Evolutionary conservation across 2,888 invertebrate species (phyloP).

Genomic region (Brenthis daphne): DNA sequence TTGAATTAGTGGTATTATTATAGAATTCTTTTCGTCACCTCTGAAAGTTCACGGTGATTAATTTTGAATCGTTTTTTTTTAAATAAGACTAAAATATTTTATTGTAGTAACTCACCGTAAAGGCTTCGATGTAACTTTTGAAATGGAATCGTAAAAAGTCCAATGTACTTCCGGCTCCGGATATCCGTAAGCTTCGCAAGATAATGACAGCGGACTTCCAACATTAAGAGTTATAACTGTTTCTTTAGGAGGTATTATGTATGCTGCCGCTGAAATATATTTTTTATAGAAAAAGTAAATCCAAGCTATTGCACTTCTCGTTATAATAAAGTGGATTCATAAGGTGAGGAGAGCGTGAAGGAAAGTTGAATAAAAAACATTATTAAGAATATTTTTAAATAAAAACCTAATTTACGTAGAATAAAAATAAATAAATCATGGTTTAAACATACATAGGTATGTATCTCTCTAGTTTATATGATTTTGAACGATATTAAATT

Average conservation of each 20-base stretch:
- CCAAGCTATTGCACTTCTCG: too few relatives aligned
- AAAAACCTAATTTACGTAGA: too few relatives aligned
- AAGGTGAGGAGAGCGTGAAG: too few relatives aligned
- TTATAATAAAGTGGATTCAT: too few relatives aligned
- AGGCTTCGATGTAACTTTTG: constrained; percentile 14
- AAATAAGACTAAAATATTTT: background rate
- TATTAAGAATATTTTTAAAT: too few relatives aligned
- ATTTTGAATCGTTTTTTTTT: background rate
- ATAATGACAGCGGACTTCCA: constrained; percentile 42
- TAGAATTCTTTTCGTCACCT: constrained; percentile 9
- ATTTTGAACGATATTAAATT: too few relatives aligned
- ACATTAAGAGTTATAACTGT: constrained; percentile 40
- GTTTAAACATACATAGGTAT: too few relatives aligned
- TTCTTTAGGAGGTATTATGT: constrained; percentile 44
- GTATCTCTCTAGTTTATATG: too few relatives aligned
- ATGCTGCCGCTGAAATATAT: constrained; percentile 36
- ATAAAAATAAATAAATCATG: too few relatives aligned
- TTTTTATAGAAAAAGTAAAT: background rate
- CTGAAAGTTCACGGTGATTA: constrained; percentile 9
- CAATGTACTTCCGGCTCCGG: constrained; percentile 53
- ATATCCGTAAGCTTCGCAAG: constrained; percentile 52
- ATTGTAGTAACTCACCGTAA: constrained; percentile 41
- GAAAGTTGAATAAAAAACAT: too few relatives aligned
- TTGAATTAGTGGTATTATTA: constrained; percentile 45
- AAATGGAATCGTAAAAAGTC: constrained; percentile 40